Evolutionary conservation across 2,888 invertebrate genomes (phyloP).

Genomic region (Cistogaster globosa): DNA sequence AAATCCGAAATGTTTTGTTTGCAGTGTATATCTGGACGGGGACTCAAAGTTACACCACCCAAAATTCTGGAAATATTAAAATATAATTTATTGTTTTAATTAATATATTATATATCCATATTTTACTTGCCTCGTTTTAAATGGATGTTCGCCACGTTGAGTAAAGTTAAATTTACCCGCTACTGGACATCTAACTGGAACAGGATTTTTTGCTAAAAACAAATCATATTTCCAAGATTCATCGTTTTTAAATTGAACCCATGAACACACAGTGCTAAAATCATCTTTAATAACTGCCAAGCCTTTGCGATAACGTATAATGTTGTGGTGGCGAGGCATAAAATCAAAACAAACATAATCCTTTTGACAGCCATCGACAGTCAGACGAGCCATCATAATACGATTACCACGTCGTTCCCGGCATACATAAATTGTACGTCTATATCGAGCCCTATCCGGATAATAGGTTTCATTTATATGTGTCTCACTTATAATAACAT

Average conservation of each 20-base stretch:
- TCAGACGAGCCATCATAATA: slow-evolving; percentile 97
- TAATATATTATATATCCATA: neutral
- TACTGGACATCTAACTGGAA: slow-evolving; percentile 96
- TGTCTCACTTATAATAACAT: slow-evolving; percentile 96
- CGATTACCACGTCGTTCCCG: slow-evolving; percentile 95
- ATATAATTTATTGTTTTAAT: neutral
- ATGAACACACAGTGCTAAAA: slow-evolving; percentile 96
- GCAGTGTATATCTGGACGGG: slow-evolving; percentile 95
- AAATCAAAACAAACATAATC: slow-evolving; percentile 99
- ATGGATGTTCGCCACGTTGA: slow-evolving; percentile 94
- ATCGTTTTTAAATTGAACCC: slow-evolving; percentile 94
- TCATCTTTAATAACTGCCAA: slow-evolving; percentile 94
- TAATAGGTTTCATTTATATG: slow-evolving; percentile 98
- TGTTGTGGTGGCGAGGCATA: slow-evolving; percentile 96
- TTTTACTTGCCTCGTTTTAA: slow-evolving; percentile 87
- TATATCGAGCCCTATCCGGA: slow-evolving; percentile 94
- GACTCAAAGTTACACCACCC: slow-evolving; percentile 96
- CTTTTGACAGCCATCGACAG: slow-evolving; percentile 98
- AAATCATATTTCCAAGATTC: slow-evolving; percentile 94
- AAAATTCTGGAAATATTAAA: slow-evolving; percentile 86
- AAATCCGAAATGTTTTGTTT: slow-evolving; percentile 97
- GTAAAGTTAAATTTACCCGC: slow-evolving; percentile 98
- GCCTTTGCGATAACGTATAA: slow-evolving; percentile 95
- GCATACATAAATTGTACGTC: slow-evolving; percentile 96
- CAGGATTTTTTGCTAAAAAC: slow-evolving; percentile 92